These are phyloP conservation scores for Pandemis heparana DNA, from an alignment of 2,888 invertebrate species.

Conservation along the genomic window DNA sequence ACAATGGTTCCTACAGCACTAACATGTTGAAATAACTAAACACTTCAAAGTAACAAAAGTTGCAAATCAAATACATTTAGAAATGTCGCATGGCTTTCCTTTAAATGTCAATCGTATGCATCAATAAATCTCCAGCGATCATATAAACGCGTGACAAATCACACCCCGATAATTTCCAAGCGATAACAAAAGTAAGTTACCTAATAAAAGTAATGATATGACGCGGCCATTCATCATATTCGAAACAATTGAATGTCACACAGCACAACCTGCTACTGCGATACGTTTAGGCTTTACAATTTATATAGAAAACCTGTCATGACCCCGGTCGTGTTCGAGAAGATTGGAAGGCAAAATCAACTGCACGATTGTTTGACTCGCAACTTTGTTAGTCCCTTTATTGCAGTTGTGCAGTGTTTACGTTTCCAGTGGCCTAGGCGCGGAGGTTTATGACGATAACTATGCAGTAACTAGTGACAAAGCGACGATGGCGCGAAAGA, in stretches of 20 bases:
- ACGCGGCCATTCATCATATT: conserved; percentile 30
- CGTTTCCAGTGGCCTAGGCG: conserved; percentile 6
- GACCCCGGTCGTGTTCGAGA: background rate
- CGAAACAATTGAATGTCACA: conserved; percentile 40
- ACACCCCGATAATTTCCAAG: conserved; percentile 32
- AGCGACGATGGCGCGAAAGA: conserved; percentile 54
- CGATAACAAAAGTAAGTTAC: conserved; percentile 37
- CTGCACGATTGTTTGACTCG: conserved; percentile 3
- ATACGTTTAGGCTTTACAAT: conserved; percentile 7
- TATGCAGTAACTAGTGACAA: conserved; percentile 43
- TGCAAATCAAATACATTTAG: background rate
- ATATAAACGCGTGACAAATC: conserved; percentile 41
- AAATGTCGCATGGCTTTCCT: background rate
- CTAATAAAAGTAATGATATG: conserved; percentile 36
- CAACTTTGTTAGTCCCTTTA: conserved; percentile 11
- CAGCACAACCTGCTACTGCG: conserved; percentile 29
- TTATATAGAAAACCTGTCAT: conserved; percentile 5
- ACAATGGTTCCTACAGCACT: conserved; percentile 16
- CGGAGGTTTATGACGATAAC: conserved; percentile 24
- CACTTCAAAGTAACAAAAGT: background rate
- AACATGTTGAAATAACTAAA: background rate
- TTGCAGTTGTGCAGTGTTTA: background rate
- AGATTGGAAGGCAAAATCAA: conserved; percentile 5
- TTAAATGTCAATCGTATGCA: conserved; percentile 27
- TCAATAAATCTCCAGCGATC: conserved; percentile 28